phyloP scores from a whole-genome alignment of 2,888 invertebrate genomes.

The Drosophila suboccidentalis region DNA sequence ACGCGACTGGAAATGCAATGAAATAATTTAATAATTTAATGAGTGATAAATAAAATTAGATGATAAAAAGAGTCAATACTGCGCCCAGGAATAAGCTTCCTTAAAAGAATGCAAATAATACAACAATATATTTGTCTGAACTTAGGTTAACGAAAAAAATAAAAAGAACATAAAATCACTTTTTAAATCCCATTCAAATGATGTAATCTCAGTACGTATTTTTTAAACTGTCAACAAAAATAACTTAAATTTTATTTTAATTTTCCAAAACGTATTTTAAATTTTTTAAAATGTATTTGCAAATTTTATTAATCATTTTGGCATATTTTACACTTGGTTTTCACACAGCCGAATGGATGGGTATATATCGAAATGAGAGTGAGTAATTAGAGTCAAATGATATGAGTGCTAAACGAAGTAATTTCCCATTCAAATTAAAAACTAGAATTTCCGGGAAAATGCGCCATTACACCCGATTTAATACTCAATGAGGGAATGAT shows the following conservation, averaged over 20 bases:
- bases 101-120: too few relatives aligned
- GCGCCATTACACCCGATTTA: slow-evolving; percentile 35
- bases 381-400: slow-evolving; percentile 7
- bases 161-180: too few relatives aligned
- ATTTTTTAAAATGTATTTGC: background rate
- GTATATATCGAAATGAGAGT: slow-evolving; percentile 32
- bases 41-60: background rate
- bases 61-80: background rate
- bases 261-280: background rate
- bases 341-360: slow-evolving; percentile 47
- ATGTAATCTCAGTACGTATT: background rate
- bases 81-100: too few relatives aligned
- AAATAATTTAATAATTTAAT: background rate
- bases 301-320: background rate
- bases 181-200: too few relatives aligned
- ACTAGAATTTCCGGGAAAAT: slow-evolving; percentile 61
- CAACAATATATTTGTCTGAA: too few relatives aligned
- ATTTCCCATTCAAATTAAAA: background rate
- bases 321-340: background rate
- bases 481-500: slow-evolving; percentile 50
- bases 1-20: slow-evolving; percentile 37
- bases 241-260: background rate
- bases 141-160: too few relatives aligned
- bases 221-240: background rate
- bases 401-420: background rate